Evolutionary conservation across 1,140 invertebrate genomes (phyloP), one percentile per base, ranked within the genome.

Genomic region (Procambarus virginalis): DNA sequence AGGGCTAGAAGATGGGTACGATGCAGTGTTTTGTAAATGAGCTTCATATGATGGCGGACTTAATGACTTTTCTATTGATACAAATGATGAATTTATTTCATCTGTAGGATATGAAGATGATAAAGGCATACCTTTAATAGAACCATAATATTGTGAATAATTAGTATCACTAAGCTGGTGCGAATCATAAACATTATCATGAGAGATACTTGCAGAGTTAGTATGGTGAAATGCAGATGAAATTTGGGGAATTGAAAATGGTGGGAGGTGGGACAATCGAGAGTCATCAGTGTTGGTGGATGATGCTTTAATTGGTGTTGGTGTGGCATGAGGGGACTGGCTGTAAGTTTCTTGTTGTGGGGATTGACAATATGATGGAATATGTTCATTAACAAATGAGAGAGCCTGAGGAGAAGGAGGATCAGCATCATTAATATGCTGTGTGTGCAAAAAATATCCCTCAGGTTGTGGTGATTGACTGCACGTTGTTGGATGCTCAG

Each of bases 41-140:
- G 88, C 80, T 34, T 89, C 88, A 64, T 89, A 89, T 17, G 88
- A 89, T 49, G 88, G 88, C 20, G 88, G 88, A 60, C 70, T 89
- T 17, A 84, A 45, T 46, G 87, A 83, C 22, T 49, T 89, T 84
- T 84, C 88, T 51, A 78, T 20, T 2, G 79, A 81, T 46, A 79
- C n/a, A 34, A 55, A 58, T 55, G 79, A 70, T 20, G 64, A 88
- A 80, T 34, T 75, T 17, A 80, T 60, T 81, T 81, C 79, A 17
- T 12, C 46, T 48, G 58, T 45, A 79, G n/a, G 76, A 34, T 49
- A 73, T 51, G 85, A 86, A 60, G 78, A 22, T 87, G 78, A 20
- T 58, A 55, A 78, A 60, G 51, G 9, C 14, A 34, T 64, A 0
- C 51, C 22, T 77, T 77, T 60, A 55, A 4, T 73, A 14, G 55